Conservation (phyloP, 2,797 vertebrate species). For the Eulemur rubriventer region DNA sequence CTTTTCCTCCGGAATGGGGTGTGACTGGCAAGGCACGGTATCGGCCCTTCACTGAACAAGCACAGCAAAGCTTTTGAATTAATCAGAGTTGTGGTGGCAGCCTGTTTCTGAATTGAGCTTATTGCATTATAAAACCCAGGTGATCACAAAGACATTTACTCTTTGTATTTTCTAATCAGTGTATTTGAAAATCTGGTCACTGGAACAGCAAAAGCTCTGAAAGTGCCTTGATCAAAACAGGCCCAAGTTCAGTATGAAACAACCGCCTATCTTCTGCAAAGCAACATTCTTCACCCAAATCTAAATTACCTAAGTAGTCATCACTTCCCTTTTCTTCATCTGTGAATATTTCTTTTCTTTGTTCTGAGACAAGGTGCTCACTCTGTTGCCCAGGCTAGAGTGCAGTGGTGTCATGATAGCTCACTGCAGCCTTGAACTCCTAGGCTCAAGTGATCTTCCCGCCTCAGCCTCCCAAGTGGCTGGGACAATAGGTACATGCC, state of each 20-base stretch:
- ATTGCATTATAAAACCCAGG: not conserved
- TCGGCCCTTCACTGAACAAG: not conserved
- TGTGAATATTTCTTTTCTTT: not conserved
- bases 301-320: not conserved
- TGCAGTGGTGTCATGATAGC: not conserved
- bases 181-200: slow-evolving; percentile 1
- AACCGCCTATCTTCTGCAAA: not conserved
- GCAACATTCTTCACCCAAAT: not conserved
- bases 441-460: not conserved
- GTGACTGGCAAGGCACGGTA: not conserved
- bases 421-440: not conserved
- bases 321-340: not conserved
- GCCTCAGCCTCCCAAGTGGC: no score
- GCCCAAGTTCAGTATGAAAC: not conserved
- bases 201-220: not conserved
- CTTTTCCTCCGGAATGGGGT: rapidly evolving
- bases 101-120: not conserved
- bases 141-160: not conserved
- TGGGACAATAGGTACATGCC: no score
- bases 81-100: not conserved
- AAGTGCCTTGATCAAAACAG: not conserved
- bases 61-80: not conserved
- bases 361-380: not conserved
- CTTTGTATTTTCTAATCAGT: not conserved
- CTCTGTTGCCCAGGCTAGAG: not conserved